A percentile compares a stretch with the other conserved stretches of the same genome.
Conservation (phyloP, 2,113 vertebrate species). For the Guaruba guarouba region DNA sequence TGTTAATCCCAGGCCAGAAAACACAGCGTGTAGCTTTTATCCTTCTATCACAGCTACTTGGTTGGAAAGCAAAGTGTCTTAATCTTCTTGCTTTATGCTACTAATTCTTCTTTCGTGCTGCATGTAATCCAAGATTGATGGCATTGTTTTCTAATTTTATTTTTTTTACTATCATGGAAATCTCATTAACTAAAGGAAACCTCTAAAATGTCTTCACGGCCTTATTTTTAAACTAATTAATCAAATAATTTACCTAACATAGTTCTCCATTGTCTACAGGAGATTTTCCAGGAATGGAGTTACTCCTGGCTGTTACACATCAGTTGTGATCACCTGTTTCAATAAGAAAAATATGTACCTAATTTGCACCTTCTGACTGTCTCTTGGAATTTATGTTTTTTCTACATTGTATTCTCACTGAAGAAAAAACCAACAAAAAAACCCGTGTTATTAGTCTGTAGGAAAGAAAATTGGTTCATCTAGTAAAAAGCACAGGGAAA, state of each 20-base stretch:
- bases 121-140: constrained; percentile 49
- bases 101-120: constrained; percentile 34
- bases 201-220: neutral
- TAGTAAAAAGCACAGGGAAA: neutral
- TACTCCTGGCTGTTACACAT: neutral
- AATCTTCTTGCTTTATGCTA: constrained; percentile 14
- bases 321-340: neutral
- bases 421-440: neutral
- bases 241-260: neutral
- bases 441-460: rapidly evolving
- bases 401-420: neutral
- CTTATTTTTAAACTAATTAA: neutral
- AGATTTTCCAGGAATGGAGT: neutral
- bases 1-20: neutral
- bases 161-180: constrained; percentile 47
- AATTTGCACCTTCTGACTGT: neutral
- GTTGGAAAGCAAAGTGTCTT: neutral
- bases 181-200: constrained; percentile 56
- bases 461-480: neutral
- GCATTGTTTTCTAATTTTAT: constrained; percentile 49
- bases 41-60: neutral
- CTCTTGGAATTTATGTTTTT: neutral
- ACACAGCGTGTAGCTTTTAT: rapidly evolving
- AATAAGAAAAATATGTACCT: neutral
- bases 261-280: neutral